Evolutionary conservation across 2,113 vertebrate species (phyloP).

Genomic region (Orthochromis malagaraziensis): DNA sequence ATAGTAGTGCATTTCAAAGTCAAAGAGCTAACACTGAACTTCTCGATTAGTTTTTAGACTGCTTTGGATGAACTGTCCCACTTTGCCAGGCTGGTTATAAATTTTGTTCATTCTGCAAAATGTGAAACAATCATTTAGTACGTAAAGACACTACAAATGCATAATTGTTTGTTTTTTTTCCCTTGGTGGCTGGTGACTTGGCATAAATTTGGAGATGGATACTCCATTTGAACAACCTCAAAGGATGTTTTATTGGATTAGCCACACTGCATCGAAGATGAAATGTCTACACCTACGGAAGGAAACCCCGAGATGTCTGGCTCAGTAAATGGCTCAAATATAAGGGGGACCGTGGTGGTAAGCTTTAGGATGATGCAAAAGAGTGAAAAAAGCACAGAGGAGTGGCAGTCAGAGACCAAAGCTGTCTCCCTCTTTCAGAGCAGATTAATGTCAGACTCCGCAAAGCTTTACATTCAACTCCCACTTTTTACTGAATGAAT

Average conservation of each 20-base stretch:
- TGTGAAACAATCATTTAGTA: background rate
- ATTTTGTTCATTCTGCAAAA: background rate
- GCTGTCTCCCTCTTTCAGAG: background rate
- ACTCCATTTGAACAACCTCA: background rate
- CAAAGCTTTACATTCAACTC: background rate
- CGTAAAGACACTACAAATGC: rapidly evolving
- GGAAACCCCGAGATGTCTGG: conserved; percentile 1
- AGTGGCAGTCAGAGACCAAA: background rate
- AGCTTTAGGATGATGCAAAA: conserved; percentile 37
- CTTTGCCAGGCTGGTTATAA: background rate
- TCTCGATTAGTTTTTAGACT: background rate
- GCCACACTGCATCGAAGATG: background rate
- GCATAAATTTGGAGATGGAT: background rate
- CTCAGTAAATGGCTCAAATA: conserved; percentile 5
- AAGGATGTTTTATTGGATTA: background rate
- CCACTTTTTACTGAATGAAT: background rate
- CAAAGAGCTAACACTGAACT: background rate
- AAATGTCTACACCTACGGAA: background rate
- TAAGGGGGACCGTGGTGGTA: background rate
- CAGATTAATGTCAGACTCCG: background rate
- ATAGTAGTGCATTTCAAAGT: background rate
- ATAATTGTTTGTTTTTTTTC: rapidly evolving
- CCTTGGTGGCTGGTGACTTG: background rate
- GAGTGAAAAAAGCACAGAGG: background rate
- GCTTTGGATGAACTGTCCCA: background rate